Base-by-base conservation (phyloP, 2,797 vertebrate genomes). In the Urocyon cinereoargenteus region DNA sequence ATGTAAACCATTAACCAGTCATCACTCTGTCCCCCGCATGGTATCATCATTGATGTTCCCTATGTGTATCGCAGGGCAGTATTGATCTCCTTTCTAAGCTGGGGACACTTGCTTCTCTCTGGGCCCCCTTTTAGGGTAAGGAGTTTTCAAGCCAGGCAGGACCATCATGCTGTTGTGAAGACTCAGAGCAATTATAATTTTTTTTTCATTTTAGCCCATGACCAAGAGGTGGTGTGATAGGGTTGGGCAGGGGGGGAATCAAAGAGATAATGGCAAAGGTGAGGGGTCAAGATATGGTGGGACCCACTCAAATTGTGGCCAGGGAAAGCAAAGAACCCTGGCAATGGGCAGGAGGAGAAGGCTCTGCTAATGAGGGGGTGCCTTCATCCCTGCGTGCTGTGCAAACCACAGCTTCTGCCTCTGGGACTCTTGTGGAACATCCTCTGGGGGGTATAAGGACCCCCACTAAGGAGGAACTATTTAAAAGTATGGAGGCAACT, bases 191-290 rank as follows among this genome's bases (percentile, higher is more conserved):
- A 90, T 82, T 81, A 40, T 36, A 82, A 94, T 91, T 85, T 28
- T 55, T 66, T 93, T 98, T 95, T 95, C 72, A 95, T 78, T 88
- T 95, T 72, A 94, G 72, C 62, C 24, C 24, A 0, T 5, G 77
- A 91, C 28, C 59, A 85, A 86, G 77, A 97, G 96, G 95, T 95
- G 87, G 72, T 75, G 59, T 75, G 59, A 91, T 89, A 75, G 62
- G 79, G 84, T 55, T 94, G 92, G 83, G 72, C 78, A 87, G 91
- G 86, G 90, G 81, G 77, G 87, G 62, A 62, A 62, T 21, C 18
- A 5, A 75, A 34, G 89, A 70, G 91, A 86, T 61, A 83, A 86
- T 68, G 87, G 84, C 9, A 62, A 82, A 72, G 22, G 18, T 31
- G 70, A 92, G 72, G 26, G 36, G 66, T 88, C 4, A 3, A 1